These are phyloP conservation scores for Megaceryle alcyon DNA, from an alignment of 2,797 vertebrate species.

Conservation along the genomic window DNA sequence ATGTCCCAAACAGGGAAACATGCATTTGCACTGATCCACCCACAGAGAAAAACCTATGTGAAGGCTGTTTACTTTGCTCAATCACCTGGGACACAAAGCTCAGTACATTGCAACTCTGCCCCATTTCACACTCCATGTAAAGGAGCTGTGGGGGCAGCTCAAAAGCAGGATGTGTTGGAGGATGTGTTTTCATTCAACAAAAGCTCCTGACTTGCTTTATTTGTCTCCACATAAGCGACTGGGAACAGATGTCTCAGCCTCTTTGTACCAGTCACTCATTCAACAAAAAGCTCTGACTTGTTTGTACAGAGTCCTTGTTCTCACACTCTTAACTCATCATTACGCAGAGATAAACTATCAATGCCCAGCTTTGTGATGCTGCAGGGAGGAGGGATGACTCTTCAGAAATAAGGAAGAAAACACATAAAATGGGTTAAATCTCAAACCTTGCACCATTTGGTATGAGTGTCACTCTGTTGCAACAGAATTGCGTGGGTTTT, in stretches of 20 bases:
- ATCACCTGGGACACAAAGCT: background rate
- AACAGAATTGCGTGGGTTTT: background rate
- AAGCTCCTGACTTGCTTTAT: background rate
- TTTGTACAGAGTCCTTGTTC: conserved; percentile 14
- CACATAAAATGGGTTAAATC: background rate
- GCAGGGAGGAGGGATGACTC: background rate
- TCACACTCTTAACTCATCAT: background rate
- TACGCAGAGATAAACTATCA: background rate
- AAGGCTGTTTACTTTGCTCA: background rate
- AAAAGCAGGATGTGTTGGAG: background rate
- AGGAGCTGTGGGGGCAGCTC: background rate
- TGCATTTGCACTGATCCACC: fast-evolving
- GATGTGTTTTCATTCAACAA: background rate
- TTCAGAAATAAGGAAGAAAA: background rate
- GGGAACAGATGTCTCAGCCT: conserved; percentile 5
- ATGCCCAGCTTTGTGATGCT: background rate
- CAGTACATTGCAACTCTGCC: background rate
- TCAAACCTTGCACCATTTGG: background rate
- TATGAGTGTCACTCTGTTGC: background rate
- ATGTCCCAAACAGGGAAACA: background rate
- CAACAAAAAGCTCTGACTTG: background rate
- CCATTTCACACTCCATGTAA: background rate
- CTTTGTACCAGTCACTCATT: conserved; percentile 42
- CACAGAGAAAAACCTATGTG: fast-evolving
- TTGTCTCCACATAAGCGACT: background rate